Base-by-base conservation (phyloP, 64 coral and sea anemone genomes). In the Acropora yongei region DNA sequence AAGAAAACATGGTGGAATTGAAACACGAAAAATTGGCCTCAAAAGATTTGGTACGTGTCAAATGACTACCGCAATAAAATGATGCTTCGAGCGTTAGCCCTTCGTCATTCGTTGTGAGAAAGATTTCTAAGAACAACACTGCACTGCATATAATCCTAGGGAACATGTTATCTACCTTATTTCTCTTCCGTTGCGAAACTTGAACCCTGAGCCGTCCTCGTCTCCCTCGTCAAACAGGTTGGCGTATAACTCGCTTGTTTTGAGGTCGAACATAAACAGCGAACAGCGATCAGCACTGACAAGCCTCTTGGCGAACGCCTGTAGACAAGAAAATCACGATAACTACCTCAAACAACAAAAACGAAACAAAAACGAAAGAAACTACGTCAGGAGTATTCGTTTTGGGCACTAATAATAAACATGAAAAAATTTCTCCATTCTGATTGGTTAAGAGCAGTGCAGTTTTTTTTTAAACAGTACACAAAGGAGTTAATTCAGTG, bases 191-290 rank as follows among this genome's bases (percentile, higher is more conserved):
- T 91, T 94, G 41, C 83, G 80, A 40, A 94, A 97, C 48, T 79
- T 96, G 39, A 79, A 93, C n/a, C 88, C 95, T 9, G 76, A 58
- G 2, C 93, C 89, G 39, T 97, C 95, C 50, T 97, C 92, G 43
- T 91, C 89, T 43, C 95, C 95, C 49, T 91, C 88, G 77, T 97
- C 95, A 66, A 97, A 97, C 58, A 97, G 72, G 63, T 97, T 97
- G 1, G 95, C 88, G 71, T 88, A 97, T 8, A 97, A 74, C 39
- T 97, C 95, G 55, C 83, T 80, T 2, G 83, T 83, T 71, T 84
- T 94, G 5, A 58, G 14, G 72, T 97, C 95, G 51, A 97, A 57
- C 53, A 97, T 84, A 75, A 97, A 97, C 40, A 96, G 88, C 11
- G 95, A 89, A 17, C 95, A 96, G 4, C 95, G 91, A 84, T 96